A percentile compares a stretch with the other conserved stretches of the same genome.
Conservation (phyloP, 2,888 invertebrate genomes). For the Drosophila affinis region DNA sequence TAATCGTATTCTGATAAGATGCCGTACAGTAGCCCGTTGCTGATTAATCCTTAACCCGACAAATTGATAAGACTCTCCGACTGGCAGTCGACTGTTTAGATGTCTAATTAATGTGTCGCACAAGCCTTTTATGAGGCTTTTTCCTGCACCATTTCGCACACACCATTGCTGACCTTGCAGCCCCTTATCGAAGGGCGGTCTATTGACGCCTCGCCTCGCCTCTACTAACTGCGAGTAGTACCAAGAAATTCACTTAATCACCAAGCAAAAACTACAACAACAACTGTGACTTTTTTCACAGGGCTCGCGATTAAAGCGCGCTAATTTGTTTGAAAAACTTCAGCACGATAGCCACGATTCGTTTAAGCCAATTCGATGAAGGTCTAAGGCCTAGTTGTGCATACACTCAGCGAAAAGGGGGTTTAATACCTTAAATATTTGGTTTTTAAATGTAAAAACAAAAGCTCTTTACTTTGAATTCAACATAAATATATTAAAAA, state of each 20-base stretch:
- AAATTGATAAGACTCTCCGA: conserved; percentile 42
- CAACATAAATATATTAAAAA: no score
- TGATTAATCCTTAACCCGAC: conserved; percentile 7
- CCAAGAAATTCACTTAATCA: conserved; percentile 15
- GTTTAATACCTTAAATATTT: no score
- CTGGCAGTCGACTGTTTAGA: conserved; percentile 29
- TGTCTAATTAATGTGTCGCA: conserved; percentile 26
- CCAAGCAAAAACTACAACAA: neutral
- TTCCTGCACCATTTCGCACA: conserved; percentile 12
- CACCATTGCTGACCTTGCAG: neutral
- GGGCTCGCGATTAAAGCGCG: conserved; percentile 7
- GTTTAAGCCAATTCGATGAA: neutral
- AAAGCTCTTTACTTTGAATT: no score
- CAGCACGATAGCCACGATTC: neutral
- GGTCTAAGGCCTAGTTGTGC: neutral
- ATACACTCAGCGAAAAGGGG: no score
- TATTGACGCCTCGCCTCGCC: conserved; percentile 4
- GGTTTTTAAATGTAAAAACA: no score
- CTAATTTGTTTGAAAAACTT: conserved; percentile 17
- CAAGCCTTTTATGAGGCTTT: conserved; percentile 46
- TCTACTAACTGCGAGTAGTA: no score
- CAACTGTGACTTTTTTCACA: conserved; percentile 8
- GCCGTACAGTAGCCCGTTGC: conserved; percentile 33
- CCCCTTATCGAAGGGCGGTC: conserved; percentile 3
- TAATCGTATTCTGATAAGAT: conserved; percentile 33